Evolutionary conservation across 2,888 invertebrate genomes (phyloP).

Genomic region (Campoplex nolae): DNA sequence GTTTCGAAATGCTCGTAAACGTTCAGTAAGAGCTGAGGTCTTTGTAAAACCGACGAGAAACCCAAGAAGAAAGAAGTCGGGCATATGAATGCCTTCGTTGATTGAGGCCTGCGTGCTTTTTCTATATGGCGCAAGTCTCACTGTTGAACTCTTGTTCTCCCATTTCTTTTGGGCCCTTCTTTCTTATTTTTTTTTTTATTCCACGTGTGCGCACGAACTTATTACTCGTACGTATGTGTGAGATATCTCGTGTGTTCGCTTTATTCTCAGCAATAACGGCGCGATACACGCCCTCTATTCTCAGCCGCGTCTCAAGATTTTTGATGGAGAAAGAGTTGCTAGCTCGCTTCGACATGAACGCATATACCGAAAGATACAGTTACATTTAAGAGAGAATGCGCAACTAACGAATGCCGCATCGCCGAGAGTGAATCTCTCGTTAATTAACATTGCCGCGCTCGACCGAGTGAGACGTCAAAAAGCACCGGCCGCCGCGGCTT

Average conservation of each 20-base stretch:
- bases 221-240: constrained; percentile 9
- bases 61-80: constrained; percentile 68
- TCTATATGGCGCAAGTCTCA: constrained; percentile 67
- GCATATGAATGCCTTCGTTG: constrained; percentile 81
- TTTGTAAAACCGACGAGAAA: constrained; percentile 68
- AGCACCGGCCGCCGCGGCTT: constrained; percentile 63
- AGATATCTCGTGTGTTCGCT: constrained; percentile 45
- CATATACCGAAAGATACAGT: constrained; percentile 39
- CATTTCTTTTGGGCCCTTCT: constrained; percentile 12
- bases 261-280: constrained; percentile 37
- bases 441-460: constrained; percentile 81
- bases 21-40: constrained; percentile 68
- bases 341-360: constrained; percentile 1
- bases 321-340: constrained; percentile 38
- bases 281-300: constrained; percentile 66
- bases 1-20: constrained; percentile 62
- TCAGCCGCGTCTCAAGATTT: constrained; percentile 61
- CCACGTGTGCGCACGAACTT: constrained; percentile 43
- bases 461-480: constrained; percentile 82
- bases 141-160: constrained; percentile 58
- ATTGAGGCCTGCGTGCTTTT: constrained; percentile 79
- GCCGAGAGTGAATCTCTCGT: constrained; percentile 76
- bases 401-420: constrained; percentile 65
- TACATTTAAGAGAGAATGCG: constrained; percentile 45
- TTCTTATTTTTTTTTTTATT: constrained; percentile 28